phyloP scores from a whole-genome alignment of 2,113 vertebrate species.

The Ciconia stormi region DNA sequence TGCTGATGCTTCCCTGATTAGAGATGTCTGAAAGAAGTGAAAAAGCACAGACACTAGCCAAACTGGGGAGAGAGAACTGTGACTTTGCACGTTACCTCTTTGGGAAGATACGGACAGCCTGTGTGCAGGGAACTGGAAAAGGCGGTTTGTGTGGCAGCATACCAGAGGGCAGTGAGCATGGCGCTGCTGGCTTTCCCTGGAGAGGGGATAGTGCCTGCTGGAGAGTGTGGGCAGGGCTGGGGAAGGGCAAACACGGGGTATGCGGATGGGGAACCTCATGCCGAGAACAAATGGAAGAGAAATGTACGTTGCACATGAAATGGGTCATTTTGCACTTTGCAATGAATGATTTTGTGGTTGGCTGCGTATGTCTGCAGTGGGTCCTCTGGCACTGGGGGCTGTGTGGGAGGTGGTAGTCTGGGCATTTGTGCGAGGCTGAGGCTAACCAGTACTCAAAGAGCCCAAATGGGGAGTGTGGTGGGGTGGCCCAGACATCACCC shows the following conservation, averaged over 20 bases:
- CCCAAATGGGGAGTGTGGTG: background rate
- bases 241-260: accelerated
- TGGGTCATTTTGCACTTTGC: background rate
- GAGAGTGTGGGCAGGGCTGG: background rate
- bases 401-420: background rate
- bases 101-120: background rate
- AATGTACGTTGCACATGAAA: background rate
- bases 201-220: background rate
- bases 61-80: background rate
- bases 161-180: background rate
- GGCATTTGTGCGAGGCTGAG: background rate
- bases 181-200: background rate
- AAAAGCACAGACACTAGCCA: background rate
- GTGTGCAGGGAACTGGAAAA: background rate
- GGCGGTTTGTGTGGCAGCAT: background rate
- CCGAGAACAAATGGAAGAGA: background rate
- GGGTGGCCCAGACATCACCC: background rate
- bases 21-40: background rate
- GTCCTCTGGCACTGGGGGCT: background rate
- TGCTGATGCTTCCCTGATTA: background rate
- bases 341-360: background rate
- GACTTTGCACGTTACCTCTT: background rate
- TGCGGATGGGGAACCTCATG: accelerated
- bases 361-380: accelerated
- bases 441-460: background rate